phyloP scores from a whole-genome alignment of 2,797 vertebrate genomes.

The Gallinago nigripennis region DNA sequence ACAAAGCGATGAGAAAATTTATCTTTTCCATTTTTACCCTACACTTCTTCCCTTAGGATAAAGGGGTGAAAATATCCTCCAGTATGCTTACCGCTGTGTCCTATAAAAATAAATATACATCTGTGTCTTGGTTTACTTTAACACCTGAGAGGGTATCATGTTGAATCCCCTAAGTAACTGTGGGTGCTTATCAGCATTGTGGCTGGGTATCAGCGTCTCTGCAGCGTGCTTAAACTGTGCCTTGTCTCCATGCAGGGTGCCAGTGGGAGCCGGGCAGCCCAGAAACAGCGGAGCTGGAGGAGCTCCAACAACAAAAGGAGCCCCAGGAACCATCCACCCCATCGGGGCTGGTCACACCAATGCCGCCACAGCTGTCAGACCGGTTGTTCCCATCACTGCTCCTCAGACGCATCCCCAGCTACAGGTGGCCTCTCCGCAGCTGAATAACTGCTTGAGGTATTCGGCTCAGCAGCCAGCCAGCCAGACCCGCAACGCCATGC shows the following conservation, averaged over 20 bases:
- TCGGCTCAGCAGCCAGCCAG: conserved; percentile 80
- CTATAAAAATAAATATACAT: background rate
- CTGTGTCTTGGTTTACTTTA: background rate
- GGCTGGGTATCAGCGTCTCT: background rate
- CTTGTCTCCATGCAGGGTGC: conserved; percentile 81
- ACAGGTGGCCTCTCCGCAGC: conserved; percentile 80
- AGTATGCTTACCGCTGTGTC: background rate
- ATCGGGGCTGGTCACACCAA: conserved; percentile 73
- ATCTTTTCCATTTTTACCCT: background rate
- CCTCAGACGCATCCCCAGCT: conserved; percentile 80
- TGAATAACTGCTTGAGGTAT: conserved; percentile 86
- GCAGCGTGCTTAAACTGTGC: background rate
- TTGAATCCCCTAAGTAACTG: background rate
- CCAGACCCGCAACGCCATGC: conserved; percentile 83
- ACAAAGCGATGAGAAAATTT: background rate
- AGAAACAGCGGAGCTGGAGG: conserved; percentile 81
- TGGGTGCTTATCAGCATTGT: background rate
- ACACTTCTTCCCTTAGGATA: background rate
- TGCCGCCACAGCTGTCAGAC: conserved; percentile 81
- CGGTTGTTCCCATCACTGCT: conserved; percentile 81
- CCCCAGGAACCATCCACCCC: conserved; percentile 75
- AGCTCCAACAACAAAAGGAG: conserved; percentile 78
- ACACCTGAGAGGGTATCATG: background rate
- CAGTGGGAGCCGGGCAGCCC: conserved; percentile 83
- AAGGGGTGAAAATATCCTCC: background rate